Base-by-base conservation (phyloP, 2,888 invertebrate species). In the Drosophila anomelani region DNA sequence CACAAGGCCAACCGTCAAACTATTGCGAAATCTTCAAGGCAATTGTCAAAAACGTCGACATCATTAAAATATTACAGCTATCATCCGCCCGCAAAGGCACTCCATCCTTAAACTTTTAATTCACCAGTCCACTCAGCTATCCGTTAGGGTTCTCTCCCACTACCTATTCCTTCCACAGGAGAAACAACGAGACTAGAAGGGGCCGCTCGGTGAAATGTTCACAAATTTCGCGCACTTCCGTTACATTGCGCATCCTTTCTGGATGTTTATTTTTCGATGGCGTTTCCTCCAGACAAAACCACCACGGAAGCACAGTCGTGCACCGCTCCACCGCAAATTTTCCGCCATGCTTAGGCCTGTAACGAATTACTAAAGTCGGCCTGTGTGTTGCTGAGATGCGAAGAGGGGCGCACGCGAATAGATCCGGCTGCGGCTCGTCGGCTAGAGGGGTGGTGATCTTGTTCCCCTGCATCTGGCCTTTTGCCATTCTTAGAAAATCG, bases 151-250 rank as follows among this genome's bases (percentile, higher is more conserved):
- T 9, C 17, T 17, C 17, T 17, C 6, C 32, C 49, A 4, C 61
- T 29, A 13, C 7, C 12, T 20, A 57, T 8, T 15, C 17, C 38
- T 34, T 36, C 26, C 46, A 51, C 17, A 23, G 17, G 13, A 15
- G 44, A 38, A 32, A 10, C 26, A 39, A 26, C 5, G 12, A 5
- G 26, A 3, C 43, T n/a, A 12, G 57, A 32, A 43, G 57, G 23
- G 23, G 23, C 38, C 54, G 68, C 73, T 51, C 71, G 70, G 66
- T 69, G 69, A 84, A 85, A 80, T 81, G 80, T 81, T 79, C 74
- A 84, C 80, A 79, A 84, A 82, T 84, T 80, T 81, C 84, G 84
- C 85, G 76, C 78, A 78, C 85, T 85, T 85, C 85, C 84, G 80
- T 78, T 82, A 81, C 85, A 84, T 78, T 84, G 80, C 81, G 84